Evolutionary conservation across 2,113 vertebrate genomes (phyloP).

Genomic region (Myotis yumanensis): DNA sequence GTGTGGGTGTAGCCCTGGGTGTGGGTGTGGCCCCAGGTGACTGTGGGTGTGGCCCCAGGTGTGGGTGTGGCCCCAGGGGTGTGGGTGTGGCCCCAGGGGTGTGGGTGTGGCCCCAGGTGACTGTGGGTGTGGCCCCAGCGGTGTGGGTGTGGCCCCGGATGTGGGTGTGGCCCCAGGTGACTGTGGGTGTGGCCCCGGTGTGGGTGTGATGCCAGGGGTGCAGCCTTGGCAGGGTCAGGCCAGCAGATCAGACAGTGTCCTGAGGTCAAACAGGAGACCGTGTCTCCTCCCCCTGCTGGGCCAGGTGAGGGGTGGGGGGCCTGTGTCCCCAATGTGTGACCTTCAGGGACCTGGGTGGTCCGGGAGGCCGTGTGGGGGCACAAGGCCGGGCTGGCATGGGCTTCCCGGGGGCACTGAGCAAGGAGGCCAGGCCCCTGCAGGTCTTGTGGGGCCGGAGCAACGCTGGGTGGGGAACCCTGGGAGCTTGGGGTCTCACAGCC

Average conservation of each 20-base stretch:
- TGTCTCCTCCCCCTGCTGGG: background rate
- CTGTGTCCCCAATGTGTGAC: background rate
- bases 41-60: too few species aligned
- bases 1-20: too few species aligned
- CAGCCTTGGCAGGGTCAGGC: background rate
- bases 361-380: background rate
- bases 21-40: too few species aligned
- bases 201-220: too few species aligned
- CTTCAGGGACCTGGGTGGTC: background rate
- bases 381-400: fast-evolving
- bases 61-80: too few species aligned
- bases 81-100: too few species aligned
- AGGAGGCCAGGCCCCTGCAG: background rate
- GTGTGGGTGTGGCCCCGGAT: background rate
- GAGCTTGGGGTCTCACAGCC: background rate
- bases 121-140: background rate
- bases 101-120: background rate
- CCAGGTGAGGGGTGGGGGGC: too few species aligned
- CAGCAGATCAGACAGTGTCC: slow-evolving; percentile 5
- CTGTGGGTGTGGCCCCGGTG: too few species aligned
- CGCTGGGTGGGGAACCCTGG: too few species aligned
- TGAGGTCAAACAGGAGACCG: too few species aligned
- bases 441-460: too few species aligned
- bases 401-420: background rate
- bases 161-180: background rate